Evolutionary conservation across 2,888 invertebrate species (phyloP).

Genomic region (Tachina lurida): DNA sequence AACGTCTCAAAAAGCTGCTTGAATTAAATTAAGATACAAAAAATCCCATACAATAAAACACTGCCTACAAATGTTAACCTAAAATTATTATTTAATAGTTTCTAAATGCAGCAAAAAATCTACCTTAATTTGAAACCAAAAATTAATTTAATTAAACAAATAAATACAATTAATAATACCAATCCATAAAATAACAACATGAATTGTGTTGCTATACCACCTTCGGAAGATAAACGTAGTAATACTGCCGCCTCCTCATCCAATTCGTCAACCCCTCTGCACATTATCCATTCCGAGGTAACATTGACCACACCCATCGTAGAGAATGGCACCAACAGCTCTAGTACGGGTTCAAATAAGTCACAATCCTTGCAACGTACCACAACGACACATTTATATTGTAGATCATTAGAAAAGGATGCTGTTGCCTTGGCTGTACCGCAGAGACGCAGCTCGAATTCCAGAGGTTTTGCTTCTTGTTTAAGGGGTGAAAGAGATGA

Average conservation of each 20-base stretch:
- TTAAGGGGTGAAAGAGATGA: constrained; percentile 82
- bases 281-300: constrained; percentile 74
- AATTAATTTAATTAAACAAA: constrained; percentile 65
- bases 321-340: constrained; percentile 55
- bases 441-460: constrained; percentile 79
- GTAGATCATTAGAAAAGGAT: constrained; percentile 77
- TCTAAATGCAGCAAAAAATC: constrained; percentile 63
- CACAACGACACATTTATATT: constrained; percentile 75
- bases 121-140: constrained; percentile 72
- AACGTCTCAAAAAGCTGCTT: constrained; percentile 23
- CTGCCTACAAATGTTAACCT: constrained; percentile 62
- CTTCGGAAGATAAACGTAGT: constrained; percentile 77
- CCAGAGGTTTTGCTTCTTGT: constrained; percentile 82
- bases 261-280: constrained; percentile 69
- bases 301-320: constrained; percentile 71
- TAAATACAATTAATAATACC: constrained; percentile 43
- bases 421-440: constrained; percentile 69
- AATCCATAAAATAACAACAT: constrained; percentile 73
- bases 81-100: constrained; percentile 39
- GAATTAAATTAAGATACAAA: constrained; percentile 4
- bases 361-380: constrained; percentile 77
- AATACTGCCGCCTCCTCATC: constrained; percentile 53
- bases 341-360: constrained; percentile 64
- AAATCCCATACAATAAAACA: constrained; percentile 12
- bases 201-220: constrained; percentile 82